Conservation (phyloP, 2,797 vertebrate genomes). For the Gorsachius magnificus region DNA sequence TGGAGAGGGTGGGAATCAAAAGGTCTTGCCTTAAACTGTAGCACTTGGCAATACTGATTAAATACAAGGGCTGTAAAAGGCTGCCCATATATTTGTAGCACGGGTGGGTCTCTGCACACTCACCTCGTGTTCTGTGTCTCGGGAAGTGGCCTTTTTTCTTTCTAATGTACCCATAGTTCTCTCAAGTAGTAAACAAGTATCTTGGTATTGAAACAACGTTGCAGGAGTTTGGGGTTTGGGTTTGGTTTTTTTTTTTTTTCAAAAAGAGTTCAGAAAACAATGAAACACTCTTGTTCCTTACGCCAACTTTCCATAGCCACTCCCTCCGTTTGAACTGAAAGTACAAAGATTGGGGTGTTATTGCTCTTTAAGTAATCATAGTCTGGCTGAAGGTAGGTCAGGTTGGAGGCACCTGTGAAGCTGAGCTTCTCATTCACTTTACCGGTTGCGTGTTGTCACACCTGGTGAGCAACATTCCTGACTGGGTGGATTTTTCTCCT, state of each 20-base stretch:
- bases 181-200: conserved; percentile 13
- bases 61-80: background rate
- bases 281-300: background rate
- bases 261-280: conserved; percentile 20
- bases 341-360: background rate
- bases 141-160: background rate
- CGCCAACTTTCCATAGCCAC: conserved; percentile 37
- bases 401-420: background rate
- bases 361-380: background rate
- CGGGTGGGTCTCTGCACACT: background rate
- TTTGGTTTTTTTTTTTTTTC: background rate
- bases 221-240: background rate
- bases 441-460: background rate
- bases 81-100: background rate
- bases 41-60: background rate
- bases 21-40: background rate
- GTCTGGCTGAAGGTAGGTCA: background rate
- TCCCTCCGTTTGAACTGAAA: conserved; percentile 6
- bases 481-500: background rate
- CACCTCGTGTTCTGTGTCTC: background rate
- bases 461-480: conserved; percentile 36
- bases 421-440: background rate
- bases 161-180: background rate
- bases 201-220: background rate
- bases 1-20: background rate